A percentile compares a stretch with the other conserved stretches of the same genome.
phyloP scores from a whole-genome alignment of 1,140 invertebrate genomes.

The Steinernema feltiae region DNA sequence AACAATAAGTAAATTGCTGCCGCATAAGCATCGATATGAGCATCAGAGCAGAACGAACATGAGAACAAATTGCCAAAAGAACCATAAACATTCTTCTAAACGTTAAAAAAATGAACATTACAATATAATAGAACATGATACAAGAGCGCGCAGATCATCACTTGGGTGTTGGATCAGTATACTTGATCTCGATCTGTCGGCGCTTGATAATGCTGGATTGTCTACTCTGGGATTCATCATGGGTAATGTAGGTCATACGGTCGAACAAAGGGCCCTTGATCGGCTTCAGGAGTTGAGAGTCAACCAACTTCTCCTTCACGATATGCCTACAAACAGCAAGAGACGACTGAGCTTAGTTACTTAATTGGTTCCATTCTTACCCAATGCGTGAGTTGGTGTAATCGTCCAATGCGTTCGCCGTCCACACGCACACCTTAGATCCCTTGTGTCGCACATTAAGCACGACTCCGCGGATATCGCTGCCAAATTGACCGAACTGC shows the following conservation, averaged over 20 bases:
- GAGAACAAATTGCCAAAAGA: too few relatives aligned
- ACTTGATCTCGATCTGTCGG: too few relatives aligned
- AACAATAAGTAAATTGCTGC: too few relatives aligned
- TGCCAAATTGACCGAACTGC: constrained; percentile 80
- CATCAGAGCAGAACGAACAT: too few relatives aligned
- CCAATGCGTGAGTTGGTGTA: constrained; percentile 67
- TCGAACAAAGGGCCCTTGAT: constrained; percentile 30
- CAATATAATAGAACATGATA: too few relatives aligned
- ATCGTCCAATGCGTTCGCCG: constrained; percentile 71
- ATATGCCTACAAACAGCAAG: neutral
- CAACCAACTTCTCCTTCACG: constrained; percentile 33
- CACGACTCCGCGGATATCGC: constrained; percentile 86
- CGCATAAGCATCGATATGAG: too few relatives aligned
- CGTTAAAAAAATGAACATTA: too few relatives aligned
- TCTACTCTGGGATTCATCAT: constrained; percentile 34
- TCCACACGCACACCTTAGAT: constrained; percentile 79
- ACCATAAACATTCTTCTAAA: too few relatives aligned
- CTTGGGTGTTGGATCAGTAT: too few relatives aligned
- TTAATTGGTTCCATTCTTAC: constrained; percentile 40
- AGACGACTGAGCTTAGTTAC: neutral
- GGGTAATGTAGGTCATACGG: constrained; percentile 33
- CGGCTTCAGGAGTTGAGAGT: constrained; percentile 22
- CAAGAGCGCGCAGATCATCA: too few relatives aligned
- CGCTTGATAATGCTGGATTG: too few relatives aligned
- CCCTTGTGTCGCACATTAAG: constrained; percentile 82